Percentiles rank a stretch among this genome's conserved stretches.
phyloP scores from a whole-genome alignment of 30 jellyfish, hydroid and myxozoan species.

The Hydractinia echinata region DNA sequence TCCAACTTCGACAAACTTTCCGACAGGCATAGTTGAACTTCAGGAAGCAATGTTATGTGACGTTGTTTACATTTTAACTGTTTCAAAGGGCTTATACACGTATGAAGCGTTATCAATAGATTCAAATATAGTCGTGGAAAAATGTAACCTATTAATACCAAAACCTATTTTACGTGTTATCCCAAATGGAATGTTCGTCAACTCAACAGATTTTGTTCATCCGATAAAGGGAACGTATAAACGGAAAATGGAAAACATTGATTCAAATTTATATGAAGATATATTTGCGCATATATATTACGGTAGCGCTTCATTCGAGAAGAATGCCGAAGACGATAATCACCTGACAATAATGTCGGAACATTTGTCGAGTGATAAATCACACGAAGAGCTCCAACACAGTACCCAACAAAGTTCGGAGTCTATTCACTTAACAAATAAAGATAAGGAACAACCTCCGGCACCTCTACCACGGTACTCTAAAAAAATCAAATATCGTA shows the following conservation, averaged over 20 bases:
- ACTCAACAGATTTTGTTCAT: slow-evolving; percentile 12
- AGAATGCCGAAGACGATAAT: not conserved
- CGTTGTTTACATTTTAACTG: slow-evolving; percentile 36
- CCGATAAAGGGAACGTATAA: slow-evolving; percentile 12
- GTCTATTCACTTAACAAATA: not conserved
- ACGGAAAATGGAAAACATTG: not conserved
- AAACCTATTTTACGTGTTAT: slow-evolving; percentile 6
- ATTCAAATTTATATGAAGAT: slow-evolving; percentile 28
- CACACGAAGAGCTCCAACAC: not conserved
- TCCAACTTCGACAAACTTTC: slow-evolving; percentile 32
- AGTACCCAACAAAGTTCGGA: not conserved
- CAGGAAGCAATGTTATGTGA: not conserved
- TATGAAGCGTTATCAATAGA: slow-evolving; percentile 25
- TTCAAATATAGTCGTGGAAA: slow-evolving; percentile 28
- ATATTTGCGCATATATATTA: slow-evolving; percentile 21
- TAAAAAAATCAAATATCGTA: not conserved
- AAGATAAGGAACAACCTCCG: slow-evolving; percentile 5
- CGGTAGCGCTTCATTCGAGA: slow-evolving; percentile 34
- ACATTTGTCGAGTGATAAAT: not conserved
- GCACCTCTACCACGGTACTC: slow-evolving; percentile 23
- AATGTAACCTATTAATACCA: slow-evolving; percentile 27
- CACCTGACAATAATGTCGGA: slow-evolving; percentile 8
- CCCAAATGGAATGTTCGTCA: slow-evolving; percentile 20
- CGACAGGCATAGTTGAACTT: slow-evolving; percentile 23
- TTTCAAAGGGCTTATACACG: slow-evolving; percentile 2